Evolutionary conservation across 2,113 vertebrate species (phyloP).

Genomic region (Ahaetulla prasina): DNA sequence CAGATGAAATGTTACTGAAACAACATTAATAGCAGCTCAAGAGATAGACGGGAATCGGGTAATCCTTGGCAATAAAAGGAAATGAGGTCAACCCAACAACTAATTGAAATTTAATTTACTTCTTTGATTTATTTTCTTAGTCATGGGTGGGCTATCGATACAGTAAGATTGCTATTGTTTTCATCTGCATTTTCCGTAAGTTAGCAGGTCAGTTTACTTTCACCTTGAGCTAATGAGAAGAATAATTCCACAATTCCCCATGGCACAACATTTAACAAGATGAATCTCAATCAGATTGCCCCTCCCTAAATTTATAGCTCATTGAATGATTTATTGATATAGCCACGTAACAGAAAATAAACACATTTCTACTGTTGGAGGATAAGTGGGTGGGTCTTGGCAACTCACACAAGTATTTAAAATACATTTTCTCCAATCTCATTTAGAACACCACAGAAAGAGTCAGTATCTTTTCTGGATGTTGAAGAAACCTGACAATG

Average conservation of each 20-base stretch:
- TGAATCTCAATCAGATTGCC: slow-evolving; percentile 51
- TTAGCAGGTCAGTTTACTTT: slow-evolving; percentile 35
- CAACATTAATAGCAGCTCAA: background rate
- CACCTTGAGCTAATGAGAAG: slow-evolving; percentile 42
- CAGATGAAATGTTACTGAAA: slow-evolving; percentile 3
- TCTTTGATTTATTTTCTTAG: slow-evolving; percentile 31
- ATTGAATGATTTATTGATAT: slow-evolving; percentile 65
- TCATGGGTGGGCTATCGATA: slow-evolving; percentile 15
- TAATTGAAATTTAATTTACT: slow-evolving; percentile 54
- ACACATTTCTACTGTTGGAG: slow-evolving; percentile 20
- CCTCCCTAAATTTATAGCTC: slow-evolving; percentile 41
- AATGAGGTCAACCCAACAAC: slow-evolving; percentile 20
- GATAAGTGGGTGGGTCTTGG: slow-evolving; percentile 7
- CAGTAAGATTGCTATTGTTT: background rate
- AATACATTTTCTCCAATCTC: slow-evolving; percentile 14
- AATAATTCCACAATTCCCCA: slow-evolving; percentile 45
- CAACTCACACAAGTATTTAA: slow-evolving; percentile 49
- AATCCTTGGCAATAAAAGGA: slow-evolving; percentile 23
- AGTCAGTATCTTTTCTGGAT: slow-evolving; percentile 55
- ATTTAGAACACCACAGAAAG: slow-evolving; percentile 55
- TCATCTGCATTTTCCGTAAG: background rate
- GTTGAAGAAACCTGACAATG: slow-evolving; percentile 56
- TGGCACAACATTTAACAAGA: slow-evolving; percentile 52
- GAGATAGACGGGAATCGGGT: background rate
- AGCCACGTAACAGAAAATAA: slow-evolving; percentile 52